Evolutionary conservation across 2,888 invertebrate genomes (phyloP).

Genomic region (Drosophila cognata): DNA sequence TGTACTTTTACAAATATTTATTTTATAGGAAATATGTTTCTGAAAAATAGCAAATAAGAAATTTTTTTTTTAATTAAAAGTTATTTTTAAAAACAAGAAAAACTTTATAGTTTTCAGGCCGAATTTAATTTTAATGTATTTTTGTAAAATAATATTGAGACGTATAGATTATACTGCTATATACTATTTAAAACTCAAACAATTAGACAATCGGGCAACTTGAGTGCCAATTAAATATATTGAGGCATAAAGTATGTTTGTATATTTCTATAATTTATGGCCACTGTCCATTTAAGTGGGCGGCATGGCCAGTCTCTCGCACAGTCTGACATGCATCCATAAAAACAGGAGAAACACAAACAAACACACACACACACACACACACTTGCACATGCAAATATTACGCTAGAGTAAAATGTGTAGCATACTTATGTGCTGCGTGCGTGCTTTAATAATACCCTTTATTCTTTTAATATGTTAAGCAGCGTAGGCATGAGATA

Average conservation of each 20-base stretch:
- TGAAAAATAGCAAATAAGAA: fast-evolving
- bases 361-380: neutral
- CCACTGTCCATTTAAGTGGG: slow-evolving; percentile 18
- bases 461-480: slow-evolving; percentile 32
- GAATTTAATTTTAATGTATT: no score
- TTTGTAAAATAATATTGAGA: neutral
- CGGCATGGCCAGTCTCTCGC: slow-evolving; percentile 32
- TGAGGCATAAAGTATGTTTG: slow-evolving; percentile 25
- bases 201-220: neutral
- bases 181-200: neutral
- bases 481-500: slow-evolving; percentile 8
- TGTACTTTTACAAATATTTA: neutral
- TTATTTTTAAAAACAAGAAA: no score
- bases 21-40: neutral
- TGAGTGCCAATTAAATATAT: neutral
- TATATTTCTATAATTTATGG: slow-evolving; percentile 50
- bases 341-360: slow-evolving; percentile 3
- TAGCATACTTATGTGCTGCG: slow-evolving; percentile 62
- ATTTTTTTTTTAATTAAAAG: neutral
- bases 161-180: neutral
- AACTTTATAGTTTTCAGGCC: no score
- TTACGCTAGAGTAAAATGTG: slow-evolving; percentile 37
- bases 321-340: slow-evolving; percentile 46
- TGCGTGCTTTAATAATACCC: slow-evolving; percentile 61
- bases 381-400: slow-evolving; percentile 15